Percentiles rank a stretch among this genome's conserved stretches.
phyloP scores from a whole-genome alignment of 2,888 invertebrate species.

The Hermodice carunculata region DNA sequence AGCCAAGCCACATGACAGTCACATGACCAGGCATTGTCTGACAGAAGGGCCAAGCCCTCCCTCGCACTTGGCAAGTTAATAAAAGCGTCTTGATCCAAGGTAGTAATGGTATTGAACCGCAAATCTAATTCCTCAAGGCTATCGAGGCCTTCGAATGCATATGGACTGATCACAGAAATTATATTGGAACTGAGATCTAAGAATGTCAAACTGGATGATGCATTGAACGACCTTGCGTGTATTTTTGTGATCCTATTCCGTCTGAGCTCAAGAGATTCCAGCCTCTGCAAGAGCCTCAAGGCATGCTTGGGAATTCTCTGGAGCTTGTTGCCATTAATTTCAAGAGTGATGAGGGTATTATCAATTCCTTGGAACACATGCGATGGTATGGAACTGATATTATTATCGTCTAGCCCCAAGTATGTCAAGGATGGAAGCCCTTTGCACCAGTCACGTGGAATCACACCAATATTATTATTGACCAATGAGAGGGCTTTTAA shows the following conservation, averaged over 20 bases:
- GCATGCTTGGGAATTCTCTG: slow-evolving; percentile 6
- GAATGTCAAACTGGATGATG: not conserved
- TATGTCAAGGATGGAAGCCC: slow-evolving; percentile 17
- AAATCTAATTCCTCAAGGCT: slow-evolving; percentile 27
- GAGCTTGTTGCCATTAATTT: slow-evolving; percentile 28
- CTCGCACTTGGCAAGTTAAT: too few species aligned
- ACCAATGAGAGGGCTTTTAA: slow-evolving; percentile 29
- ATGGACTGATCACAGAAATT: slow-evolving; percentile 23
- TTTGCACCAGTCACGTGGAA: slow-evolving; percentile 33
- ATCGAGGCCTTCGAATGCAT: slow-evolving; percentile 32
- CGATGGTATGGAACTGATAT: slow-evolving; percentile 9
- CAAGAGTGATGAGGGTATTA: slow-evolving; percentile 20
- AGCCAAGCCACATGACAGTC: too few species aligned
- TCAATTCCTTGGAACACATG: slow-evolving; percentile 19
- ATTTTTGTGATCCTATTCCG: slow-evolving; percentile 10
- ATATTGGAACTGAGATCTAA: slow-evolving; percentile 29
- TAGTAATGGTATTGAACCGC: slow-evolving; percentile 26
- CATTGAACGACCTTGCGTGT: slow-evolving; percentile 16
- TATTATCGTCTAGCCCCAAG: slow-evolving; percentile 33
- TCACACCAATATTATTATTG: slow-evolving; percentile 15
- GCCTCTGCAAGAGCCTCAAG: slow-evolving; percentile 5
- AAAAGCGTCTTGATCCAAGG: slow-evolving; percentile 31
- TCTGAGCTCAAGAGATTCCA: slow-evolving; percentile 20
- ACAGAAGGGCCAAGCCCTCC: too few species aligned
- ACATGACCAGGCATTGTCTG: too few species aligned